Percentiles rank a stretch among this genome's conserved stretches.
These are phyloP conservation scores for Leuciscus waleckii DNA, from an alignment of 2,797 vertebrate genomes.

Conservation along the genomic window DNA sequence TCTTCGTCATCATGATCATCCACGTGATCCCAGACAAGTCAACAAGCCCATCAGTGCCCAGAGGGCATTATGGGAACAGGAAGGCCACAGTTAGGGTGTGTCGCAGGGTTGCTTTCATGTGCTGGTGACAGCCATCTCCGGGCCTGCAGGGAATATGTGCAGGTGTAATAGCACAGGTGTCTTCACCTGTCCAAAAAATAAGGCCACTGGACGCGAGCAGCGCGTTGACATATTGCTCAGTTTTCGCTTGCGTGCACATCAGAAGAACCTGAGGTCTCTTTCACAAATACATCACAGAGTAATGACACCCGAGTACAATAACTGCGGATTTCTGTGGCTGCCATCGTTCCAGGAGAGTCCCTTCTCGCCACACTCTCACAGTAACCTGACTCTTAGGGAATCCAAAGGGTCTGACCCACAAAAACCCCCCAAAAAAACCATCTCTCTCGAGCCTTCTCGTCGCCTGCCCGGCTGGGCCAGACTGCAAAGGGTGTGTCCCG, in stretches of 20 bases:
- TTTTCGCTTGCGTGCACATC: not conserved
- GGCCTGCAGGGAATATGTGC: not conserved
- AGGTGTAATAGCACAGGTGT: constrained; percentile 36
- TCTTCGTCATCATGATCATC: constrained; percentile 43
- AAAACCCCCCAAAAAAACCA: constrained; percentile 20
- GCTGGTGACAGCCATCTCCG: constrained; percentile 25
- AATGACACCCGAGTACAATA: constrained; percentile 37
- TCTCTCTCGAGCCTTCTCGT: constrained; percentile 30
- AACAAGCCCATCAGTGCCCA: constrained; percentile 40
- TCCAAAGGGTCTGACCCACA: constrained; percentile 55
- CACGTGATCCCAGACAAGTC: constrained; percentile 51
- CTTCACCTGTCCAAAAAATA: constrained; percentile 26
- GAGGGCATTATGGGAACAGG: constrained; percentile 34
- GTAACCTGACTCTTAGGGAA: constrained; percentile 53
- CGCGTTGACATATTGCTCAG: constrained; percentile 2
- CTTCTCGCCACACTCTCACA: constrained; percentile 44
- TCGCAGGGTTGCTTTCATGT: constrained; percentile 18
- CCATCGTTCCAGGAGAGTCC: constrained; percentile 35
- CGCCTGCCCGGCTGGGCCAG: constrained; percentile 37
- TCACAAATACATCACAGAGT: constrained; percentile 27
- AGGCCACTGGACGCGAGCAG: not conserved
- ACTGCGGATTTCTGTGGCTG: constrained; percentile 17
- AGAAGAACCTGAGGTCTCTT: not conserved
- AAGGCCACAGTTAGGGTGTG: constrained; percentile 31
- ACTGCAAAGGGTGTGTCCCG: constrained; percentile 59